These are phyloP conservation scores for Cherax destructor DNA, from an alignment of 1,140 invertebrate genomes.

Conservation along the genomic window DNA sequence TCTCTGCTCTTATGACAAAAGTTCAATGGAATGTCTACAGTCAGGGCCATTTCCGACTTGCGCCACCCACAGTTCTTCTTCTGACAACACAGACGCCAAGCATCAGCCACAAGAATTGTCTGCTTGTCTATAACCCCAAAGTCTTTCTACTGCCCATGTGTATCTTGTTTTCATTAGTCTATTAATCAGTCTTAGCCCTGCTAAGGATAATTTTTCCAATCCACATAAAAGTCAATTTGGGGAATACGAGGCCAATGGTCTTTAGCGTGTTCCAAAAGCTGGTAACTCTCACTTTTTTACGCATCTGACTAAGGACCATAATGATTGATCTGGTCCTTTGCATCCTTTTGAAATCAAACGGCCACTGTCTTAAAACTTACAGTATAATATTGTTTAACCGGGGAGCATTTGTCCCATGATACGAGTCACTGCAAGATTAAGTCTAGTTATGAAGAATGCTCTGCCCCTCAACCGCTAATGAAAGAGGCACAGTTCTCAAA, in stretches of 20 bases:
- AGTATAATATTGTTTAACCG: background rate
- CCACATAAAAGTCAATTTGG: slow-evolving; percentile 55
- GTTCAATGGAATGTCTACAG: slow-evolving; percentile 58
- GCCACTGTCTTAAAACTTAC: slow-evolving; percentile 38
- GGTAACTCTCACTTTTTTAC: slow-evolving; percentile 40
- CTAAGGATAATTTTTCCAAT: slow-evolving; percentile 36
- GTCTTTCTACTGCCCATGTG: slow-evolving; percentile 58
- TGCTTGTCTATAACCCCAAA: slow-evolving; percentile 44
- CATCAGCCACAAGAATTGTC: slow-evolving; percentile 35
- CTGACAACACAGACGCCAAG: slow-evolving; percentile 35
- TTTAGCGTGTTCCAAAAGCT: slow-evolving; percentile 53
- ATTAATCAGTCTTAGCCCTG: slow-evolving; percentile 42
- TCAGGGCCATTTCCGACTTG: slow-evolving; percentile 48
- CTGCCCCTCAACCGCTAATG: slow-evolving; percentile 37
- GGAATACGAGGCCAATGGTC: slow-evolving; percentile 58
- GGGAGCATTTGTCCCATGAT: slow-evolving; percentile 13
- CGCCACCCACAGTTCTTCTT: slow-evolving; percentile 51
- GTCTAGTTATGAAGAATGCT: slow-evolving; percentile 29
- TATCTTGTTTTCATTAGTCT: slow-evolving; percentile 43
- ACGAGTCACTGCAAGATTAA: slow-evolving; percentile 31
- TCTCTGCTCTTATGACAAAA: slow-evolving; percentile 53
- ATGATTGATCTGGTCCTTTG: slow-evolving; percentile 21
- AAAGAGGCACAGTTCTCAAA: slow-evolving; percentile 35
- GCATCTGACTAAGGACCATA: slow-evolving; percentile 18
- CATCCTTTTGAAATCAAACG: slow-evolving; percentile 31